phyloP scores from a whole-genome alignment of 2,888 invertebrate species.

The Dolichopus griseipennis region DNA sequence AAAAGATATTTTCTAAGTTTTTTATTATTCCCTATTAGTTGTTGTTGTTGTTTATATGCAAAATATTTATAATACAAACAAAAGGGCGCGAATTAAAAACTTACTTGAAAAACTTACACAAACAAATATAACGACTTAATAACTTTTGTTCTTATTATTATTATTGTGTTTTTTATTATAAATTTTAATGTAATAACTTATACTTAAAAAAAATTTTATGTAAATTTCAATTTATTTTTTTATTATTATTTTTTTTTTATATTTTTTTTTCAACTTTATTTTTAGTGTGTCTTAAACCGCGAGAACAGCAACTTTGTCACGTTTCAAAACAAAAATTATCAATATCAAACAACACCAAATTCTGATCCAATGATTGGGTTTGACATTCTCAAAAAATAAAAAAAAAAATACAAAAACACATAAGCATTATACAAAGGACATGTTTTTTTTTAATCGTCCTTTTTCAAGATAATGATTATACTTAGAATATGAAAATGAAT shows the following conservation, averaged over 20 bases:
- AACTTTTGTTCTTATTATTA: neutral
- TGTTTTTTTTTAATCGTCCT: neutral
- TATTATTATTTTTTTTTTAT: too few species aligned
- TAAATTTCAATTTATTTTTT: too few species aligned
- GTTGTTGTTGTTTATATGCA: neutral
- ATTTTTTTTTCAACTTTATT: conserved; percentile 16
- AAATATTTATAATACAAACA: neutral
- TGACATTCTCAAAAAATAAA: conserved; percentile 16
- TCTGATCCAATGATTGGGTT: neutral
- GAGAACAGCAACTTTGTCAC: conserved; percentile 25
- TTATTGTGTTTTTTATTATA: neutral
- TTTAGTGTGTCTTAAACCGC: conserved; percentile 20
- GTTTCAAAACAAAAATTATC: conserved; percentile 12
- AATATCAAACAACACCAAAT: too few species aligned
- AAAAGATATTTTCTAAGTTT: too few species aligned
- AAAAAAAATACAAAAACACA: too few species aligned
- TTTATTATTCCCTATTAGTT: too few species aligned
- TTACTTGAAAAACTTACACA: neutral
- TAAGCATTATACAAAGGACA: neutral
- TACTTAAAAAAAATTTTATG: neutral
- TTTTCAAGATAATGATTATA: neutral
- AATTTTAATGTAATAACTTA: too few species aligned
- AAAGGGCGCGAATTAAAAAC: neutral
- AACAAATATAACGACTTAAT: neutral
- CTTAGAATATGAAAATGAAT: conserved; percentile 26